These are phyloP conservation scores for Yponomeuta malinellus DNA, from an alignment of 2,888 invertebrate genomes.

Conservation along the genomic window DNA sequence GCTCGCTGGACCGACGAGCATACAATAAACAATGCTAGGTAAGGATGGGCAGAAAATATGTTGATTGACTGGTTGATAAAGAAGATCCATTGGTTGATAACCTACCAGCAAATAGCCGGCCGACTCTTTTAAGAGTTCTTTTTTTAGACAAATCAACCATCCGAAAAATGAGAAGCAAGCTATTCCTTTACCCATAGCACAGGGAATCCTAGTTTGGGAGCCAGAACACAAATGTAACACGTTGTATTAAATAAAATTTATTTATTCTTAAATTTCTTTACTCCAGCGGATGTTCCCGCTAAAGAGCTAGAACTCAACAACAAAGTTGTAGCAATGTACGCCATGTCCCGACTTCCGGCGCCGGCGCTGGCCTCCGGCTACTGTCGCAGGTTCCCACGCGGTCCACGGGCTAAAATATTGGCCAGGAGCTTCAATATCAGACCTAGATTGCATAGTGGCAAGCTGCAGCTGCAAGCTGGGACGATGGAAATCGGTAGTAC, in stretches of 20 bases:
- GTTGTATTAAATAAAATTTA: no score
- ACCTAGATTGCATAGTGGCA: background rate
- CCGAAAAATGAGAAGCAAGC: no score
- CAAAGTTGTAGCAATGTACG: background rate
- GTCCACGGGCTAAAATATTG: background rate
- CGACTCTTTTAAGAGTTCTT: no score
- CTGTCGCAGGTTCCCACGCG: conserved; percentile 21
- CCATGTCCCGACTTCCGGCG: conserved; percentile 49
- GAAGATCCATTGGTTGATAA: no score
- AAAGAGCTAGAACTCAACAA: background rate
- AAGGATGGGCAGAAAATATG: no score
- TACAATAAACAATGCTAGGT: no score
- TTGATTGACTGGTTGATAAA: no score
- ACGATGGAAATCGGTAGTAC: background rate
- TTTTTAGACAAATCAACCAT: no score
- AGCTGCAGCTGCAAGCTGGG: background rate
- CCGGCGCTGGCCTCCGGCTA: conserved; percentile 34
- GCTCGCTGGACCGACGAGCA: no score
- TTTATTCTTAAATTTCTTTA: background rate
- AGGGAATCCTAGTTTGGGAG: background rate
- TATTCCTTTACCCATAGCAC: no score
- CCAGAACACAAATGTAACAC: background rate
- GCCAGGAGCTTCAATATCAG: background rate
- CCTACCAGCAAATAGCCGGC: no score
- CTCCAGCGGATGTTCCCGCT: background rate